These are phyloP conservation scores for Leptopterna dolabrata DNA, from an alignment of 2,888 invertebrate species.

Conservation along the genomic window DNA sequence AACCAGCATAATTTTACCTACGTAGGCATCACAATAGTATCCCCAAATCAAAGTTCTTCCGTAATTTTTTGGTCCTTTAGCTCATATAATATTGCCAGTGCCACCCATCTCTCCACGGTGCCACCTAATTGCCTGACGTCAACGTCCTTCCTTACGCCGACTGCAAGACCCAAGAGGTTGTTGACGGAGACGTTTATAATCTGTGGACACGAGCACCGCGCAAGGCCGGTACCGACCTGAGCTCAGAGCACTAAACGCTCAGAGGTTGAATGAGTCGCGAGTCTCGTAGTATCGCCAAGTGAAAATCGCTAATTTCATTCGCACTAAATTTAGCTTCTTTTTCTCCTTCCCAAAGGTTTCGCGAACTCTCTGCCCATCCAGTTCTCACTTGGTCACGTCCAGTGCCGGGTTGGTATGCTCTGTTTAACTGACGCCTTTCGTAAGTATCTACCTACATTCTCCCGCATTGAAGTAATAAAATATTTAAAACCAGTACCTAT, in stretches of 20 bases:
- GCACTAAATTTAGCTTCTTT: conserved; percentile 45
- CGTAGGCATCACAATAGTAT: no score
- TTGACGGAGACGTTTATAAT: background rate
- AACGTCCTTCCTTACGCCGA: no score
- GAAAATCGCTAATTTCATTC: conserved; percentile 23
- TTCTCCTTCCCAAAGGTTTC: background rate
- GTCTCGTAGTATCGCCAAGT: conserved; percentile 28
- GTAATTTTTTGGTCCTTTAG: no score
- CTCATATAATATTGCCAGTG: no score
- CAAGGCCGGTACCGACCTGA: background rate
- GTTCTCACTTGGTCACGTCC: conserved; percentile 19
- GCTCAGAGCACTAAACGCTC: background rate
- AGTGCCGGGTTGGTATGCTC: conserved; percentile 43
- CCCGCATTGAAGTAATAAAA: no score
- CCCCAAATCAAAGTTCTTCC: no score
- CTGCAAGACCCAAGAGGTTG: background rate
- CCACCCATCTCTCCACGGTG: no score
- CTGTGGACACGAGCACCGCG: background rate
- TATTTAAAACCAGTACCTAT: background rate
- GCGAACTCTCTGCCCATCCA: conserved; percentile 7
- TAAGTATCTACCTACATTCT: background rate
- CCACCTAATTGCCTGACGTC: no score
- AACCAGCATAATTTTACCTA: no score
- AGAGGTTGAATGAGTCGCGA: conserved; percentile 8
- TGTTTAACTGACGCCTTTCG: conserved; percentile 41